Conservation (phyloP, 1,140 invertebrate species). For the Papilio polytes region DNA sequence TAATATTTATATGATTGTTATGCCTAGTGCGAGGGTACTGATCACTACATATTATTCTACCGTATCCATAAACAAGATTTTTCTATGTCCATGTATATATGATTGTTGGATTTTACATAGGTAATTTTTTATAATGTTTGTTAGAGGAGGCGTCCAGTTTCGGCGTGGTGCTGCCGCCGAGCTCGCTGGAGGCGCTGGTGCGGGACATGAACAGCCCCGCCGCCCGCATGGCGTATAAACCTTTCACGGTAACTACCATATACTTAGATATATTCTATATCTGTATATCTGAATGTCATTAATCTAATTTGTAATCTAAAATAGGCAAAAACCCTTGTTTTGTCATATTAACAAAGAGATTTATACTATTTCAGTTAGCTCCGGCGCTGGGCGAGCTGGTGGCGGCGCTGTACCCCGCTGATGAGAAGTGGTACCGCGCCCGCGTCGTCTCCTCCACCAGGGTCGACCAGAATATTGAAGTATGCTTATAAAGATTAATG, state of each 20-base stretch:
- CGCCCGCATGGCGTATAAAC: constrained; percentile 54
- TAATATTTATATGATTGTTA: too few relatives aligned
- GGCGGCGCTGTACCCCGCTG: constrained; percentile 84
- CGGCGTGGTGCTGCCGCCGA: constrained; percentile 65
- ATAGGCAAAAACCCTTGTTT: too few relatives aligned
- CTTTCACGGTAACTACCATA: constrained; percentile 56
- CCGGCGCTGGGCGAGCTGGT: constrained; percentile 82
- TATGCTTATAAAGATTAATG: constrained; percentile 41
- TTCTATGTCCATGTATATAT: too few relatives aligned
- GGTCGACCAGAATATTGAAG: constrained; percentile 66
- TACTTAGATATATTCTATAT: too few relatives aligned
- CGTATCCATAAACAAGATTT: too few relatives aligned
- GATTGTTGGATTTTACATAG: too few relatives aligned
- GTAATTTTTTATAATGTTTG: constrained; percentile 15
- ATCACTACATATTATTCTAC: too few relatives aligned
- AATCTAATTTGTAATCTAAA: too few relatives aligned
- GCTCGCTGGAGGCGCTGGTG: constrained; percentile 56
- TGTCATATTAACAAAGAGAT: background rate
- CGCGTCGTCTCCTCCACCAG: constrained; percentile 78
- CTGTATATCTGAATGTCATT: too few relatives aligned
- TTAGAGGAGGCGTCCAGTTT: constrained; percentile 52
- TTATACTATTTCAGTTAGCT: constrained; percentile 47
- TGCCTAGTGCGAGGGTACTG: too few relatives aligned
- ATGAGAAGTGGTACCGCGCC: constrained; percentile 86
- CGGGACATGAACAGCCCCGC: constrained; percentile 74